Evolutionary conservation across 1,140 invertebrate genomes (phyloP), one percentile per base, ranked within the genome.

Genomic region (Charaxes varanes): DNA sequence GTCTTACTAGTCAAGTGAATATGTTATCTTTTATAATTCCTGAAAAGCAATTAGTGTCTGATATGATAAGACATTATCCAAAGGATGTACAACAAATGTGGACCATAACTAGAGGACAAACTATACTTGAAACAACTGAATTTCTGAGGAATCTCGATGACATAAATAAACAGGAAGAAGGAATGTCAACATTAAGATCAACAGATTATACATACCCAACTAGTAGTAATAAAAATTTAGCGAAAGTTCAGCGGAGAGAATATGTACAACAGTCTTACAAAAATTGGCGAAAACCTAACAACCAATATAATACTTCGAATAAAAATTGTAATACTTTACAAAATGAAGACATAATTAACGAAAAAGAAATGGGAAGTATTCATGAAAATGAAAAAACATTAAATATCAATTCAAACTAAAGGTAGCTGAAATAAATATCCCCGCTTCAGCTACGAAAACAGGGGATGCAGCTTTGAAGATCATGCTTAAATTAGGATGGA

Each of bases 31-130:
- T 21, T 8, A 6, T 6, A 21, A 44, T 46, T 10, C 36, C 32
- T 6, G 51, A 49, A 7, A 33, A 36, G 8, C 36, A 49, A 32
- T 11, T 54, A 6, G 13, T 45, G 6, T 16, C 12, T 15, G 41
- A 49, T 11, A 41, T 49, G 6, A 54, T 48, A 6, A 13, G 31
- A 10, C 51, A 53, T 36, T 53, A 40, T n/a, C 41, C 51, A 8
- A 40, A 47, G 17, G 6, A 48, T 36, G 17, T 53, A 6, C 44
- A 43, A 17, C 11, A 19, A 11, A 7, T 15, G 1, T 53, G 51
- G 51, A 3, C 10, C 4, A 6, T 26, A n/a, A 21, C 7, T n/a
- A 19, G 33, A 6, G 6, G 8, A 2, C 6, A 12, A 7, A 38
- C 32, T 4, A 38, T 41, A 10, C 3, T 33, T 6, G 42, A 37